Conservation (phyloP, 2,888 invertebrate genomes). For the Hirtodrosophila trivittata region DNA sequence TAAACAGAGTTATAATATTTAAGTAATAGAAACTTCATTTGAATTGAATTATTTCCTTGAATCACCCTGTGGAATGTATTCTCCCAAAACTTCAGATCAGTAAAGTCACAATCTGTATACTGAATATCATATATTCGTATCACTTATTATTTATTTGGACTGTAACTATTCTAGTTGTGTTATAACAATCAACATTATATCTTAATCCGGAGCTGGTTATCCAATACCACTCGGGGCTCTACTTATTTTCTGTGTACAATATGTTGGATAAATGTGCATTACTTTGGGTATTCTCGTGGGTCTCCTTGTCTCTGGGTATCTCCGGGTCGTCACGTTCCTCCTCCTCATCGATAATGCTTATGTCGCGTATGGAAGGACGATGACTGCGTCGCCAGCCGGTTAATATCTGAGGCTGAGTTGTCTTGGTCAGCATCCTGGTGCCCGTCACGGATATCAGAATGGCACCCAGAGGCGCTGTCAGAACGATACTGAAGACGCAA, state of each 20-base stretch:
- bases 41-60: too few species aligned
- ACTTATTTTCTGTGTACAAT: conserved; percentile 65
- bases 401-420: conserved; percentile 87
- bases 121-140: background rate
- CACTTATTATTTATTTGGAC: conserved; percentile 51
- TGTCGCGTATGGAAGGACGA: conserved; percentile 92
- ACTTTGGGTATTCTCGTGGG: conserved; percentile 80
- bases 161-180: conserved; percentile 19
- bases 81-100: too few species aligned
- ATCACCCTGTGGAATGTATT: too few species aligned
- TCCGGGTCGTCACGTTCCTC: conserved; percentile 87
- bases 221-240: conserved; percentile 3
- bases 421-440: conserved; percentile 90
- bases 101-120: background rate
- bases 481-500: conserved; percentile 91
- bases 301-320: conserved; percentile 79
- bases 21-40: too few species aligned
- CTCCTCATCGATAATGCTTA: conserved; percentile 93
- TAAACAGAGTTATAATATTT: too few species aligned
- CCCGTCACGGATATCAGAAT: conserved; percentile 92
- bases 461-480: conserved; percentile 93
- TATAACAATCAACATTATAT: conserved; percentile 47
- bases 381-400: conserved; percentile 91
- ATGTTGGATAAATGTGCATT: conserved; percentile 76
- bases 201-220: conserved; percentile 14